Evolutionary conservation across 2,888 invertebrate genomes (phyloP).

Genomic region (Drosophila mayaguana): DNA sequence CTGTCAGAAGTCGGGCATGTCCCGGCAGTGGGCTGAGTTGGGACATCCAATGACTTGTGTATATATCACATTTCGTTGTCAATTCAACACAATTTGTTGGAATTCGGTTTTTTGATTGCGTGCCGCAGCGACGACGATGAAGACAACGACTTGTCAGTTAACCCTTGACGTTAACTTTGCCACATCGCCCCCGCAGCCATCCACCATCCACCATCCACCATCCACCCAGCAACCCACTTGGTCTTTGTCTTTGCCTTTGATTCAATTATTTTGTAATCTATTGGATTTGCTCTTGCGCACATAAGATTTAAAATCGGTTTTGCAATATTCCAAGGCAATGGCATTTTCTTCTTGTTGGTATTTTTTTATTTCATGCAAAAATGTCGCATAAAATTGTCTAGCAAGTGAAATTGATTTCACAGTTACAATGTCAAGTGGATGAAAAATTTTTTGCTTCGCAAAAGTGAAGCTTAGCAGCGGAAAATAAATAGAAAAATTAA

Average conservation of each 20-base stretch:
- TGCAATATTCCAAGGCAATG: constrained; percentile 40
- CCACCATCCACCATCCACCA: too few species aligned
- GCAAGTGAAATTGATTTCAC: constrained; percentile 26
- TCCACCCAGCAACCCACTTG: too few species aligned
- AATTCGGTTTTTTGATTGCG: constrained; percentile 44
- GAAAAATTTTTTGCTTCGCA: neutral
- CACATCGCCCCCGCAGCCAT: neutral
- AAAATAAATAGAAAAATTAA: too few species aligned
- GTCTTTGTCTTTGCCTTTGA: constrained; percentile 38
- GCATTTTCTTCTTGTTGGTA: constrained; percentile 9
- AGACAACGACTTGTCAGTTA: constrained; percentile 42
- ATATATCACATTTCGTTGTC: constrained; percentile 51
- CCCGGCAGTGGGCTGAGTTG: neutral
- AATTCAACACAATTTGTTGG: constrained; percentile 58
- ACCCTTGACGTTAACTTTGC: constrained; percentile 37
- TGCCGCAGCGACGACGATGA: constrained; percentile 19
- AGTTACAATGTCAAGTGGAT: constrained; percentile 12
- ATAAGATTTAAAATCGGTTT: constrained; percentile 37
- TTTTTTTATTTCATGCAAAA: constrained; percentile 3
- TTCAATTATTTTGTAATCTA: constrained; percentile 74
- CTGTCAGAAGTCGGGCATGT: constrained; percentile 11
- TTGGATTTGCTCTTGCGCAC: constrained; percentile 55
- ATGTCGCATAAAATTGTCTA: constrained; percentile 38
- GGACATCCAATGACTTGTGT: constrained; percentile 39
- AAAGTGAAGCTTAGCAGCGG: neutral